phyloP scores from a whole-genome alignment of 53 echinoderm and acorn worm genomes.

The Antedon mediterranea region DNA sequence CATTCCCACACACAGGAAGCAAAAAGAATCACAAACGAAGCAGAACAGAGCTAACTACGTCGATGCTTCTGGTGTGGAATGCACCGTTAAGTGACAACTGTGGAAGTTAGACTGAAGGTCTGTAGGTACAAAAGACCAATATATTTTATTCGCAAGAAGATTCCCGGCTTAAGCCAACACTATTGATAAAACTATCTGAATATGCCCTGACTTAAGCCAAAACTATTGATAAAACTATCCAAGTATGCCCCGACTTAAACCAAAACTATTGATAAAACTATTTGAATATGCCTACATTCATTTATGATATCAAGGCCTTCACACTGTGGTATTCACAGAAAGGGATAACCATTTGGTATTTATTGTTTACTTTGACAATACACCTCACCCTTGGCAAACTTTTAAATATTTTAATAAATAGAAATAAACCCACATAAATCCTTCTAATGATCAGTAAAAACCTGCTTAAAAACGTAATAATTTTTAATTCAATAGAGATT shows the following conservation, averaged over 20 bases:
- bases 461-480: neutral
- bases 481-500: neutral
- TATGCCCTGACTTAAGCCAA: no score
- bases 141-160: neutral
- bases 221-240: no score
- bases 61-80: neutral
- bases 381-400: neutral
- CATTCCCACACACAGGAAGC: neutral
- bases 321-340: no score
- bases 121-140: neutral
- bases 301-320: neutral
- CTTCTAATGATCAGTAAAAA: neutral
- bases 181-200: no score
- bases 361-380: neutral
- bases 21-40: neutral
- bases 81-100: neutral
- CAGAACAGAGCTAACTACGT: neutral
- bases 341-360: neutral
- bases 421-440: neutral
- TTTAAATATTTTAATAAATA: neutral
- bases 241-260: no score
- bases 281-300: neutral
- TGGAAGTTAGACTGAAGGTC: neutral
- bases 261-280: neutral
- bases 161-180: neutral